Conservation (phyloP, 2,888 invertebrate genomes). For the Uropetala carovei region DNA sequence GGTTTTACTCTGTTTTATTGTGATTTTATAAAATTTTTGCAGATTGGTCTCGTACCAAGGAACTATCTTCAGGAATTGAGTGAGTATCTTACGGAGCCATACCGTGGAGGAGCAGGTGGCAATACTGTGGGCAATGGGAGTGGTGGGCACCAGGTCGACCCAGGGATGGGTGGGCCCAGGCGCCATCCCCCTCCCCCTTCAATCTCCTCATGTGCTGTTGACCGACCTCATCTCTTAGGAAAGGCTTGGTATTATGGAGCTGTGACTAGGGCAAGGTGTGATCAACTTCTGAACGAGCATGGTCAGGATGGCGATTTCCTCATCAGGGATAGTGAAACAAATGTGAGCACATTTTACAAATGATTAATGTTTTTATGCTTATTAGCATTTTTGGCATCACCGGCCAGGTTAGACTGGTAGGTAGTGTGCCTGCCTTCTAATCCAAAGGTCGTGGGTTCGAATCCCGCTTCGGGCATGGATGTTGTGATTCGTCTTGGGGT, state of each 20-base stretch:
- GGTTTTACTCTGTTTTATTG: background rate
- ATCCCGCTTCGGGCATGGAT: too few relatives aligned
- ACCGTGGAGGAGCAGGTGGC: constrained; percentile 76
- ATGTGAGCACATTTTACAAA: constrained; percentile 82
- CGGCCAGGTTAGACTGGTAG: too few relatives aligned
- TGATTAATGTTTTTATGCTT: background rate
- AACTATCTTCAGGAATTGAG: constrained; percentile 94
- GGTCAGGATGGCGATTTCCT: constrained; percentile 99
- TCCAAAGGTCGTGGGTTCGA: too few relatives aligned
- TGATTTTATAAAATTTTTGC: constrained; percentile 71
- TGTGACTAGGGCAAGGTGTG: constrained; percentile 97
- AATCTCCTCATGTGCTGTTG: constrained; percentile 72
- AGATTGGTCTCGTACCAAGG: constrained; percentile 95
- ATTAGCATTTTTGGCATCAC: too few relatives aligned
- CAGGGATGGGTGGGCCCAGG: constrained; percentile 42
- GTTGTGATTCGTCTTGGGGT: too few relatives aligned
- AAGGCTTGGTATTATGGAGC: constrained; percentile 99
- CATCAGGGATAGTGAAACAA: constrained; percentile 98
- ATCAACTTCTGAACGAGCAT: constrained; percentile 94
- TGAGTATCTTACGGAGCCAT: constrained; percentile 91
- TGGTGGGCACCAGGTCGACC: constrained; percentile 60
- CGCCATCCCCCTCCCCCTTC: constrained; percentile 59
- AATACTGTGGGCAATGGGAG: constrained; percentile 75
- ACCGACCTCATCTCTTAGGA: constrained; percentile 84
- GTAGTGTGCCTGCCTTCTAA: too few relatives aligned